phyloP scores from a whole-genome alignment of 1,140 invertebrate species.

The Chelonus insularis region DNA sequence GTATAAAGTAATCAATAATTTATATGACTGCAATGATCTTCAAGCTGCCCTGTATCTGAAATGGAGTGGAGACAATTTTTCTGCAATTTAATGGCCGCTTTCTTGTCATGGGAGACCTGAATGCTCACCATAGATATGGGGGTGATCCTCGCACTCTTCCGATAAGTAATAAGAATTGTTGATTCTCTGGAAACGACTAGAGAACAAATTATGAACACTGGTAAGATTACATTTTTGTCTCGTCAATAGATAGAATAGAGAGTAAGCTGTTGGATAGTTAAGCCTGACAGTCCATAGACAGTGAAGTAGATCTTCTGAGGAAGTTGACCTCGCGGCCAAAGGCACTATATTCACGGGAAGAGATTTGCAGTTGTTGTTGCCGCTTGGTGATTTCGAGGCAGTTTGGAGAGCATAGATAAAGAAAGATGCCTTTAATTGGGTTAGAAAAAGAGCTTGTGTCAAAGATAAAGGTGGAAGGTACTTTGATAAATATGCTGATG shows the following conservation, averaged over 20 bases:
- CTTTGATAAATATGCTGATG: too few relatives aligned
- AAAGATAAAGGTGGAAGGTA: too few relatives aligned
- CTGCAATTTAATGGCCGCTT: constrained; percentile 1
- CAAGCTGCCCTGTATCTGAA: constrained; percentile 19
- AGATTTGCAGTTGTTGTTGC: too few relatives aligned
- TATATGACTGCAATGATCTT: constrained; percentile 14
- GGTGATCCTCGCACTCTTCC: constrained; percentile 12
- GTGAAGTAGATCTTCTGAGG: neutral
- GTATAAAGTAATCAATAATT: constrained; percentile 10
- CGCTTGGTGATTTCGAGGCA: too few relatives aligned
- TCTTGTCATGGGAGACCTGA: constrained; percentile 30
- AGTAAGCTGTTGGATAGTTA: neutral
- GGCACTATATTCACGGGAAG: too few relatives aligned
- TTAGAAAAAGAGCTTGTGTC: too few relatives aligned
- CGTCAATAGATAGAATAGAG: neutral
- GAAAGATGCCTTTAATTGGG: too few relatives aligned
- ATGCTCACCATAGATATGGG: constrained; percentile 29
- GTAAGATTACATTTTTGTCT: constrained; percentile 8
- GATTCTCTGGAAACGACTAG: constrained; percentile 21
- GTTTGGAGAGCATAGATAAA: too few relatives aligned
- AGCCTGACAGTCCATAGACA: too few relatives aligned
- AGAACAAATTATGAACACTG: constrained; percentile 25
- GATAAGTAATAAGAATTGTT: constrained; percentile 11
- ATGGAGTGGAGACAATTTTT: constrained; percentile 16
- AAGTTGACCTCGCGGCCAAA: too few relatives aligned